phyloP scores from a whole-genome alignment of 1,140 invertebrate species.

The Pseudachorutes palmiensis region DNA sequence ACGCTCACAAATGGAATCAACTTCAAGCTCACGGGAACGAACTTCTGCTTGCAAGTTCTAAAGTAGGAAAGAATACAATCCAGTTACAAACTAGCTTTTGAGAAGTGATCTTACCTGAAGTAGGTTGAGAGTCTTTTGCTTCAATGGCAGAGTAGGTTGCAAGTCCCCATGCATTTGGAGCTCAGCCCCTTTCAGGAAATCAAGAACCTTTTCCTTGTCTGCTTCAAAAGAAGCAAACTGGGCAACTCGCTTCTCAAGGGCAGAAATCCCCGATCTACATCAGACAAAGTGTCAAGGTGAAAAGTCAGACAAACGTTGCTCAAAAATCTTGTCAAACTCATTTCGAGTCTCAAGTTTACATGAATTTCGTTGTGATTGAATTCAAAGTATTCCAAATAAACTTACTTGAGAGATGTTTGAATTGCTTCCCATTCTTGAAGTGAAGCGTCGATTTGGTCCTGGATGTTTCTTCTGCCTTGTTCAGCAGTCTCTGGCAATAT shows the following conservation, averaged over 20 bases:
- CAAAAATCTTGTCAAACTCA: too few species aligned
- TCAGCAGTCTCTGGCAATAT: conserved; percentile 81
- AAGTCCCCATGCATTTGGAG: conserved; percentile 79
- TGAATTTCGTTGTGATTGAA: too few species aligned
- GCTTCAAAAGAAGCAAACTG: conserved; percentile 86
- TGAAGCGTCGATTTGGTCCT: conserved; percentile 72
- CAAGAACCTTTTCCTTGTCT: conserved; percentile 70
- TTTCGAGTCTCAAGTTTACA: too few species aligned
- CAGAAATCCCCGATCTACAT: conserved; percentile 68
- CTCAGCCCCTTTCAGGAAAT: conserved; percentile 84
- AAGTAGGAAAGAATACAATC: background rate
- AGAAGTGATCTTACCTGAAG: conserved; percentile 48
- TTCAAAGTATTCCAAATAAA: conserved; percentile 13
- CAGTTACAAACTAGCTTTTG: background rate
- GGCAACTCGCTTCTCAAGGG: conserved; percentile 68
- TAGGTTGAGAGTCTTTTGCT: conserved; percentile 71
- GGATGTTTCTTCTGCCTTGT: conserved; percentile 73
- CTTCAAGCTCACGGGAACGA: conserved; percentile 80
- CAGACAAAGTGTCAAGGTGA: too few species aligned
- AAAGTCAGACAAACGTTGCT: background rate
- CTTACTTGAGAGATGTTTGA: conserved; percentile 57
- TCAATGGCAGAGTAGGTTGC: conserved; percentile 70
- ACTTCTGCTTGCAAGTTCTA: conserved; percentile 77
- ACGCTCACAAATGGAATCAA: conserved; percentile 82
- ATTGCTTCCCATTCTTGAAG: conserved; percentile 85